phyloP scores from a whole-genome alignment of 2,888 invertebrate genomes.

The Tiphia femorata region DNA sequence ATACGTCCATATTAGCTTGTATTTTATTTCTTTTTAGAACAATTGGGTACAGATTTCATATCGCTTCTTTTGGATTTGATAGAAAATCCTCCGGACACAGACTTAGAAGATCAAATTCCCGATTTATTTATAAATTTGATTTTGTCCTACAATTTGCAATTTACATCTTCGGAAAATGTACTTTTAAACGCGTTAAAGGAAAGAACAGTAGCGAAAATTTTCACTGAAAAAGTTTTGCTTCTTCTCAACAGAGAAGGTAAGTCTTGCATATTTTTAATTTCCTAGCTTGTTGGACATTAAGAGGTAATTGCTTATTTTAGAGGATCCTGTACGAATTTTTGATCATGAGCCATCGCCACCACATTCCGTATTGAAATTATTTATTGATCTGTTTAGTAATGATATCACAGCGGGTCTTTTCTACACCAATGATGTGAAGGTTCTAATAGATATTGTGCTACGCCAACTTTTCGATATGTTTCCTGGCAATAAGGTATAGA shows the following conservation, averaged over 20 bases:
- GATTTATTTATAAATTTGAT: constrained; percentile 88
- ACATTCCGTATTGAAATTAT: constrained; percentile 90
- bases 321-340: constrained; percentile 89
- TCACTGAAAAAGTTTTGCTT: constrained; percentile 90
- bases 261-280: not conserved
- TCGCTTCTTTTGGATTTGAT: constrained; percentile 85
- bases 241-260: constrained; percentile 92
- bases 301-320: constrained; percentile 69
- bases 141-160: constrained; percentile 92
- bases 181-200: constrained; percentile 79
- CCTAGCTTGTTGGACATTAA: not conserved
- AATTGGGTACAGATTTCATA: constrained; percentile 86
- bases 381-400: constrained; percentile 86
- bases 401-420: constrained; percentile 86
- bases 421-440: constrained; percentile 95
- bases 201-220: constrained; percentile 82
- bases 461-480: constrained; percentile 91
- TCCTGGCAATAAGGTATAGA: constrained; percentile 83
- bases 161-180: constrained; percentile 77
- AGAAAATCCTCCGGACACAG: constrained; percentile 83
- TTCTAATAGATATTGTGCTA: constrained; percentile 92
- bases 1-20: constrained; percentile 2
- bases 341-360: constrained; percentile 84
- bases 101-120: constrained; percentile 86
- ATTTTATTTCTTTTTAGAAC: constrained; percentile 74